phyloP scores from a whole-genome alignment of 2,797 vertebrate species.

The Poeciliopsis infans region DNA sequence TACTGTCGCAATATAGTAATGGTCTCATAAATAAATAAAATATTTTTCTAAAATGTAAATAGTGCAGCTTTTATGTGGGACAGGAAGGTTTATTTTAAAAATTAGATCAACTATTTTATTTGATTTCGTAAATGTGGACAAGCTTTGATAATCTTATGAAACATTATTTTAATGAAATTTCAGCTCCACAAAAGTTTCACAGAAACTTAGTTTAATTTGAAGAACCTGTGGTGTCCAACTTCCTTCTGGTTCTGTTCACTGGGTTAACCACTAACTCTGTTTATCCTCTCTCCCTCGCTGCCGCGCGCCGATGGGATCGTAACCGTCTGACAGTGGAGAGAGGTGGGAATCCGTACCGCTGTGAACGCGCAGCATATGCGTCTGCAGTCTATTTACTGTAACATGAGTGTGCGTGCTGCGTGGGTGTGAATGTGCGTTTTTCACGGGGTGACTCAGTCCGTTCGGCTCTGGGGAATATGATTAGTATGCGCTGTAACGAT shows the following conservation, averaged over 20 bases:
- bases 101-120: no score
- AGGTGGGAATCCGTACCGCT: conserved; percentile 74
- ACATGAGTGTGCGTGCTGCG: conserved; percentile 36
- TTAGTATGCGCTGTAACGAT: conserved; percentile 75
- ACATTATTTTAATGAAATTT: no score
- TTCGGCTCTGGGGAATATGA: conserved; percentile 60
- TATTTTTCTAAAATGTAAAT: no score
- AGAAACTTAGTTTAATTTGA: no score
- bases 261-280: conserved; percentile 63
- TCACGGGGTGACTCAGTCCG: conserved; percentile 68
- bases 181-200: no score
- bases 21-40: no score
- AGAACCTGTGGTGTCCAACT: no score
- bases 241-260: conserved; percentile 17
- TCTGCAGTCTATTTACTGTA: conserved; percentile 53
- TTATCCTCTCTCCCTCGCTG: conserved; percentile 56
- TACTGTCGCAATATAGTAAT: no score
- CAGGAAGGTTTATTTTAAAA: no score
- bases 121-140: no score
- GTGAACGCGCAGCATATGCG: conserved; percentile 24
- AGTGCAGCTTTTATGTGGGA: no score
- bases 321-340: conserved; percentile 79
- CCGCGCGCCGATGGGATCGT: conserved; percentile 50
- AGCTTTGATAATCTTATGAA: no score
- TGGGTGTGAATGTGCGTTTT: conserved; percentile 47